Evolutionary conservation across 2,888 invertebrate genomes (phyloP).

Genomic region (Rapana venosa): DNA sequence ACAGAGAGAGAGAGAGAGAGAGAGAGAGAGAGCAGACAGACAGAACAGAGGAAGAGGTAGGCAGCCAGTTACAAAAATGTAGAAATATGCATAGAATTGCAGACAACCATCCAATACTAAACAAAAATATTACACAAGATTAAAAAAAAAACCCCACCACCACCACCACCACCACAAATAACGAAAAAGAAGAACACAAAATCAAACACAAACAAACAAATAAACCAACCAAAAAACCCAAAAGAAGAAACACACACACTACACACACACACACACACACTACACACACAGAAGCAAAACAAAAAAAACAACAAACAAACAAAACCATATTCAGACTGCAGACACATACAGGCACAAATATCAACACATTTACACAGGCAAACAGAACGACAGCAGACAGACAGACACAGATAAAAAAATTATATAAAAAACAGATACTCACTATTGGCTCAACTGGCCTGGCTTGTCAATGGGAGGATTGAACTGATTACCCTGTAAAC

Average conservation of each 20-base stretch:
- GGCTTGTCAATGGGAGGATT: conserved; percentile 77
- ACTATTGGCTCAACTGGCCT: conserved; percentile 76
- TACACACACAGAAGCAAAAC: too few species aligned
- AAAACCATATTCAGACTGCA: too few species aligned
- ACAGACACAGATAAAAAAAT: not conserved
- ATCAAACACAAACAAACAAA: too few species aligned
- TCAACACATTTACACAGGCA: not conserved
- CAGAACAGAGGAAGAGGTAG: too few species aligned
- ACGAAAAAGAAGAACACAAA: too few species aligned
- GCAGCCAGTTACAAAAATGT: not conserved
- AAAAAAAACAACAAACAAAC: too few species aligned
- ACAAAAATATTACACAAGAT: not conserved
- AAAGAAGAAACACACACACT: too few species aligned
- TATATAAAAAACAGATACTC: conserved; percentile 62
- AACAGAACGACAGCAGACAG: not conserved
- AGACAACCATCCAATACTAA: not conserved
- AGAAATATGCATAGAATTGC: not conserved
- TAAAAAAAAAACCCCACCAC: not conserved
- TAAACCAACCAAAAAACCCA: too few species aligned
- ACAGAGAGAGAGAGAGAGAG: too few species aligned
- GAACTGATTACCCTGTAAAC: conserved; percentile 43
- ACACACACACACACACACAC: not conserved
- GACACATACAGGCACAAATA: too few species aligned
- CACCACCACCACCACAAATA: too few species aligned
- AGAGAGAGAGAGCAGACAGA: too few species aligned